These are phyloP conservation scores for Hemithea aestivaria DNA, from an alignment of 2,888 invertebrate genomes.

Conservation along the genomic window DNA sequence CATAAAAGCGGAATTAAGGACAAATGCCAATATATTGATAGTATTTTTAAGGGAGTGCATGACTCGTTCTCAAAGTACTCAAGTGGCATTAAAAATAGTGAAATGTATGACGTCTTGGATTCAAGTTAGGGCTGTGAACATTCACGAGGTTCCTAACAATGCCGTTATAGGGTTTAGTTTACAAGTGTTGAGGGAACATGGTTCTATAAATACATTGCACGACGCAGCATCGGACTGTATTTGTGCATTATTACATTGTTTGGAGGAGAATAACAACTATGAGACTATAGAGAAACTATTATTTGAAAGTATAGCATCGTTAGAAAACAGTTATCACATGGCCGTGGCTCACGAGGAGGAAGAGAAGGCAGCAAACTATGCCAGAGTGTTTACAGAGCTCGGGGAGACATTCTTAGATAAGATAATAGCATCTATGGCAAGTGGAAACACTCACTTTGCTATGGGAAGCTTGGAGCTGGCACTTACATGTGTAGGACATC, in stretches of 20 bases:
- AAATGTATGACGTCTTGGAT: slow-evolving; percentile 96
- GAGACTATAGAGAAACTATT: slow-evolving; percentile 87
- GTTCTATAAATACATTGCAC: slow-evolving; percentile 83
- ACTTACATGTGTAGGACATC: slow-evolving; percentile 95
- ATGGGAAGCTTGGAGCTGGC: slow-evolving; percentile 92
- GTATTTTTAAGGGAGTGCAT: slow-evolving; percentile 89
- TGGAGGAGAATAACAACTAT: slow-evolving; percentile 87
- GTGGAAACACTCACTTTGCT: slow-evolving; percentile 84
- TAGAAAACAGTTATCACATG: slow-evolving; percentile 92
- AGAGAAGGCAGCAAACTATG: slow-evolving; percentile 96
- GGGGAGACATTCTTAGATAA: slow-evolving; percentile 94
- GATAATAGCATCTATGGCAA: slow-evolving; percentile 83
- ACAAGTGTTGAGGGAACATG: slow-evolving; percentile 81
- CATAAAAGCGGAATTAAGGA: slow-evolving; percentile 87
- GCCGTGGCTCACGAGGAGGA: slow-evolving; percentile 96
- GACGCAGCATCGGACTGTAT: slow-evolving; percentile 95
- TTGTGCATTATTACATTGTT: slow-evolving; percentile 89
- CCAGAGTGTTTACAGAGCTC: slow-evolving; percentile 95
- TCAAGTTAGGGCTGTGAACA: slow-evolving; percentile 87
- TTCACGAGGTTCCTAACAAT: slow-evolving; percentile 86
- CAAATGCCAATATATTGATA: slow-evolving; percentile 86
- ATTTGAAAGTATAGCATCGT: slow-evolving; percentile 87
- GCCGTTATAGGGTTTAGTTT: slow-evolving; percentile 86
- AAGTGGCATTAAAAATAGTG: slow-evolving; percentile 85
- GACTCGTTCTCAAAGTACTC: slow-evolving; percentile 82